A percentile compares a stretch with the other conserved stretches of the same genome.
Conservation (phyloP, 2,113 vertebrate genomes). For the Spea bombifrons region DNA sequence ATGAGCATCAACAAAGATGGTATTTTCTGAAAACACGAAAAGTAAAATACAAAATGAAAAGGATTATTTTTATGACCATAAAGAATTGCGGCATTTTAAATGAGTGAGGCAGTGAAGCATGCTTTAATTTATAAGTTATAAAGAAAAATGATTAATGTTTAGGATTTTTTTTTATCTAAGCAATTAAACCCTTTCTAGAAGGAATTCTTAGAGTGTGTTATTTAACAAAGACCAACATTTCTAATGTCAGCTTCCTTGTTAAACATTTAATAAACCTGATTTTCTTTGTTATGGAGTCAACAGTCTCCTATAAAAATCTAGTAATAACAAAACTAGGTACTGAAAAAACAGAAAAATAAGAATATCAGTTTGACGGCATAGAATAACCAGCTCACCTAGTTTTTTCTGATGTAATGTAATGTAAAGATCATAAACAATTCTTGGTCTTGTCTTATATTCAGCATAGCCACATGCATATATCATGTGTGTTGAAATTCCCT, state of each 20-base stretch:
- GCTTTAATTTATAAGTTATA: constrained; percentile 27
- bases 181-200: constrained; percentile 34
- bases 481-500: too few relatives aligned
- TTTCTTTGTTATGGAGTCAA: constrained; percentile 17
- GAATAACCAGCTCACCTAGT: constrained; percentile 11
- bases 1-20: neutral
- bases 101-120: constrained; percentile 30
- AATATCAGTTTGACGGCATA: neutral
- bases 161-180: constrained; percentile 36
- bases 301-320: neutral
- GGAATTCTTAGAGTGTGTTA: constrained; percentile 32
- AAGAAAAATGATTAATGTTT: constrained; percentile 43
- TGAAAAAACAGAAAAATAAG: neutral
- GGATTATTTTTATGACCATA: neutral
- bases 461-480: too few relatives aligned
- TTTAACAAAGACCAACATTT: constrained; percentile 31
- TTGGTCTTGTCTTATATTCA: too few relatives aligned
- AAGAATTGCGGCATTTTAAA: constrained; percentile 21
- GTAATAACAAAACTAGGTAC: neutral
- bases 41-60: constrained; percentile 16
- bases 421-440: too few relatives aligned
- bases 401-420: neutral
- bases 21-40: constrained; percentile 5
- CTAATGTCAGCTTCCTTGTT: constrained; percentile 29
- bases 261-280: constrained; percentile 19